A percentile compares a stretch with the other conserved stretches of the same genome.
Evolutionary conservation across 2,888 invertebrate genomes (phyloP).

Genomic region (Drosophila mimetica): DNA sequence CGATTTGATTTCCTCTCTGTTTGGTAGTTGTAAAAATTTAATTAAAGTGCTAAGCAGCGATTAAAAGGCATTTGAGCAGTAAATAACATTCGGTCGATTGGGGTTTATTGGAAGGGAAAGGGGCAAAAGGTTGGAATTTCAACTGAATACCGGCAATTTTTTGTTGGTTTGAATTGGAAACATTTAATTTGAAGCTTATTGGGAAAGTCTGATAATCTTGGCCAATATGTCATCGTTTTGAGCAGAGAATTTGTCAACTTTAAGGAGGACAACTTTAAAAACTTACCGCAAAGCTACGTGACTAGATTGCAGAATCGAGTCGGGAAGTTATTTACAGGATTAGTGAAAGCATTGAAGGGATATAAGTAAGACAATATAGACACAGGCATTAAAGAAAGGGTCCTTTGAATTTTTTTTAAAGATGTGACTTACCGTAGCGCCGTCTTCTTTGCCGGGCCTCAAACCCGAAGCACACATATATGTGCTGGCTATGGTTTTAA

Average conservation of each 20-base stretch:
- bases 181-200: constrained; percentile 7
- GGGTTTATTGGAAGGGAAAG: constrained; percentile 4
- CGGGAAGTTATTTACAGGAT: constrained; percentile 64
- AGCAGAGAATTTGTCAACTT: background rate
- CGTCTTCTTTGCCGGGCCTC: constrained; percentile 93
- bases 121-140: constrained; percentile 19
- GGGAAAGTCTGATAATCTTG: background rate
- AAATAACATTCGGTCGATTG: constrained; percentile 47
- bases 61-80: constrained; percentile 64
- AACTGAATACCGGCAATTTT: constrained; percentile 12
- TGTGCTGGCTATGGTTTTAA: constrained; percentile 98
- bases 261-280: background rate
- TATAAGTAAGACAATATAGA: constrained; percentile 46
- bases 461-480: constrained; percentile 99
- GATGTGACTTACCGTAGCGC: constrained; percentile 86
- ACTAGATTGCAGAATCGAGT: constrained; percentile 59
- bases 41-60: constrained; percentile 66
- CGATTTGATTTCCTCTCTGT: constrained; percentile 48
- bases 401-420: no score
- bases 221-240: constrained; percentile 3
- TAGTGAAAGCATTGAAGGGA: constrained; percentile 62
- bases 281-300: constrained; percentile 83
- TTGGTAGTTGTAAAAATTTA: constrained; percentile 56
- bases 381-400: background rate
- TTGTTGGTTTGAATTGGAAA: constrained; percentile 6